Evolutionary conservation across 2,888 invertebrate species (phyloP).

Genomic region (Campoplex nolae): DNA sequence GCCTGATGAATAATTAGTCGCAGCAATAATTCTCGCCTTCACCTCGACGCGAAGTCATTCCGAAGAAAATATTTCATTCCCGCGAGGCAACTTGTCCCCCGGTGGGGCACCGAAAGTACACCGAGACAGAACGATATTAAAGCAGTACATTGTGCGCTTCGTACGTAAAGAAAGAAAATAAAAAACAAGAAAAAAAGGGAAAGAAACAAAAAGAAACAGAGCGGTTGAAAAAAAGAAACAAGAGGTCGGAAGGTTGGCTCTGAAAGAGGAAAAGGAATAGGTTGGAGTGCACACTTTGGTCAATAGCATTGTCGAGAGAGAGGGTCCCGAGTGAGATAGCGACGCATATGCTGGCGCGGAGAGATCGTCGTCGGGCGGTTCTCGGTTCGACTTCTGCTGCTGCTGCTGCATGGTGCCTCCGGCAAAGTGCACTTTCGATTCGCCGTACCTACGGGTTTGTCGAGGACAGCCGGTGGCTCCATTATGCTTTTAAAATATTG

Average conservation of each 20-base stretch:
- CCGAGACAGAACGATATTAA: conserved; percentile 49
- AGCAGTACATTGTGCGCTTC: conserved; percentile 27
- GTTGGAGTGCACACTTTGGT: conserved; percentile 72
- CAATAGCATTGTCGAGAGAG: conserved; percentile 74
- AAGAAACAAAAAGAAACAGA: conserved; percentile 7
- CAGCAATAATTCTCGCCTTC: conserved; percentile 1
- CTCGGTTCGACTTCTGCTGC: conserved; percentile 54
- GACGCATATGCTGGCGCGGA: conserved; percentile 31
- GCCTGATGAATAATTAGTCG: background rate
- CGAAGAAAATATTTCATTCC: conserved; percentile 6
- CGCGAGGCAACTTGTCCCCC: background rate
- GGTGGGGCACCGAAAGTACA: background rate
- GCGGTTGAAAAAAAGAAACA: conserved; percentile 24
- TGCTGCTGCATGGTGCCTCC: conserved; percentile 47
- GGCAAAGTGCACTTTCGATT: conserved; percentile 77
- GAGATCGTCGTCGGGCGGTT: conserved; percentile 8
- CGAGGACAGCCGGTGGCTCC: conserved; percentile 73
- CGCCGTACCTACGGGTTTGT: conserved; percentile 71
- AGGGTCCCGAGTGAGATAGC: conserved; percentile 43
- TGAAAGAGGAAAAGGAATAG: conserved; percentile 62
- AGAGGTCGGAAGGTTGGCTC: conserved; percentile 50
- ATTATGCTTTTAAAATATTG: conserved; percentile 81
- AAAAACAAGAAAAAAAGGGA: conserved; percentile 7
- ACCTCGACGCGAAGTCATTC: conserved; percentile 19
- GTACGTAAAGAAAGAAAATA: background rate